A percentile compares a stretch with the other conserved stretches of the same genome.
These are phyloP conservation scores for Corticium candelabrum DNA, from an alignment of 37 sponge, comb jelly and placozoan genomes.

Conservation along the genomic window DNA sequence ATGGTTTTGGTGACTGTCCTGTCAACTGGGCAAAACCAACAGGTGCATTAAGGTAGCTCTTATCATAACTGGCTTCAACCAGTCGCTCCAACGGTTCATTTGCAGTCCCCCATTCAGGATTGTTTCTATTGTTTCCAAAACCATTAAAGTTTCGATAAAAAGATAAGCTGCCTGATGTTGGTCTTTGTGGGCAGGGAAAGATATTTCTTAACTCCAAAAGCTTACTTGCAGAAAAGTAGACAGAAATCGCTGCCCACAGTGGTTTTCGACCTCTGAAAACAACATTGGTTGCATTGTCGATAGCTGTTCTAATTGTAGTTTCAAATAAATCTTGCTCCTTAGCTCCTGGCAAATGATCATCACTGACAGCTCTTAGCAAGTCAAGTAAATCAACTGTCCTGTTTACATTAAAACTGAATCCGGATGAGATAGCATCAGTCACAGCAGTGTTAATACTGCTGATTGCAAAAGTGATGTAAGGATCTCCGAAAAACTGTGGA, in stretches of 20 bases:
- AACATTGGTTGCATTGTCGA: not conserved
- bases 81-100: not conserved
- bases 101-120: not conserved
- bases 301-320: not conserved
- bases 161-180: not conserved
- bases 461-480: not conserved
- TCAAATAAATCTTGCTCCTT: not conserved
- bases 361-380: too few relatives aligned
- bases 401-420: not conserved
- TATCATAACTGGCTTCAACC: not conserved
- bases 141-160: not conserved
- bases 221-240: not conserved
- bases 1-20: not conserved
- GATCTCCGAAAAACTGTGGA: not conserved
- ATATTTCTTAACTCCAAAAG: not conserved
- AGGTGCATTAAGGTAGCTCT: not conserved
- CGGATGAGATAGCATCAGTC: not conserved
- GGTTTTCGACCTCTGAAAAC: not conserved
- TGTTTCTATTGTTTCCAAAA: not conserved
- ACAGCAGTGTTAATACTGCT: not conserved
- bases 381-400: not conserved
- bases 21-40: not conserved
- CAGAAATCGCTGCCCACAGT: not conserved
- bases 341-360: not conserved
- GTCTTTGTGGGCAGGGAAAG: not conserved